These are phyloP conservation scores for Crotalus viridis DNA, from an alignment of 2,113 vertebrate genomes.

Conservation along the genomic window DNA sequence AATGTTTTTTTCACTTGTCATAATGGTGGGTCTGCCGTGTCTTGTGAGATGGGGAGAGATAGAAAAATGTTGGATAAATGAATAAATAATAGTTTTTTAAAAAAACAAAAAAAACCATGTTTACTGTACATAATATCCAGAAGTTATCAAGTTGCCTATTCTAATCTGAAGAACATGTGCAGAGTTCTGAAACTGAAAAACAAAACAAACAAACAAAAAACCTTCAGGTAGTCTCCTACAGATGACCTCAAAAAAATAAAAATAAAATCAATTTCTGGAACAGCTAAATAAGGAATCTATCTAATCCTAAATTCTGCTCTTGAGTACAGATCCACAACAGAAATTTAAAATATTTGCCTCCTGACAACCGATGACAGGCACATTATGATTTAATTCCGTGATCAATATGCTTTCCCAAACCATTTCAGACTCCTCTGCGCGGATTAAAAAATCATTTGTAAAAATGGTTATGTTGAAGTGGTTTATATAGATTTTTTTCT, in stretches of 20 bases:
- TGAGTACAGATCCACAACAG: constrained; percentile 41
- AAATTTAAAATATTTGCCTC: constrained; percentile 43
- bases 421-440: constrained; percentile 60
- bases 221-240: neutral
- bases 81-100: neutral
- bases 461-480: constrained; percentile 60
- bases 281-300: neutral
- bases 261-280: neutral
- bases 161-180: neutral
- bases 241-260: neutral
- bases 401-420: constrained; percentile 59
- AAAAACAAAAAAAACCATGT: too few species aligned
- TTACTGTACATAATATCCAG: neutral
- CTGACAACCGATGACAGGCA: constrained; percentile 32
- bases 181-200: neutral
- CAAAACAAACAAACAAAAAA: too few species aligned
- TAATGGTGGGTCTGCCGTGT: neutral
- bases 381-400: constrained; percentile 54
- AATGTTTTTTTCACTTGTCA: neutral
- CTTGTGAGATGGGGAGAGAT: neutral
- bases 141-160: neutral
- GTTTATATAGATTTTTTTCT: constrained; percentile 13
- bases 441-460: constrained; percentile 68
- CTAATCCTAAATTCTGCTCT: neutral
- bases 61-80: neutral